Conservation (phyloP, 1,140 invertebrate species). For the Drosophila sulfurigaster region DNA sequence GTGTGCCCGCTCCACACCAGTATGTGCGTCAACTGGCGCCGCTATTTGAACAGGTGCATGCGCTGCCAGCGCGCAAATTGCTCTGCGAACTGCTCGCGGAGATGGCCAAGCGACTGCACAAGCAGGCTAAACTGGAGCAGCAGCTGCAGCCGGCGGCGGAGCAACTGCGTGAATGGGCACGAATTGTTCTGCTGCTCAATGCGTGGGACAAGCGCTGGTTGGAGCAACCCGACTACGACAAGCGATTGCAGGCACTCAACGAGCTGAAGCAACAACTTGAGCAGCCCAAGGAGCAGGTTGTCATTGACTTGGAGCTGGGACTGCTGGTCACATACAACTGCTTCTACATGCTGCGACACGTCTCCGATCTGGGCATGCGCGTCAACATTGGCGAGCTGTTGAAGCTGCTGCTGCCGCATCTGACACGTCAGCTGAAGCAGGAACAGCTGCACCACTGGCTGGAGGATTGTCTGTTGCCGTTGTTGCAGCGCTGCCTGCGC, state of each 20-base stretch:
- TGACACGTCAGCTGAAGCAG: constrained; percentile 46
- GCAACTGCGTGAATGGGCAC: constrained; percentile 83
- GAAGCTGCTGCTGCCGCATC: constrained; percentile 87
- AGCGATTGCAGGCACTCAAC: constrained; percentile 90
- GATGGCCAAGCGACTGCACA: constrained; percentile 85
- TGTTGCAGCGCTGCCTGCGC: constrained; percentile 89
- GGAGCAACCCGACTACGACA: constrained; percentile 96
- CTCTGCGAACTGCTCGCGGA: constrained; percentile 87
- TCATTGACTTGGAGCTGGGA: constrained; percentile 88
- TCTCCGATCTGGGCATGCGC: constrained; percentile 93
- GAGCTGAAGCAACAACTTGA: constrained; percentile 85
- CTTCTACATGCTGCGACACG: constrained; percentile 91
- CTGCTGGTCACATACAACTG: constrained; percentile 92
- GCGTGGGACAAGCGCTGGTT: constrained; percentile 93
- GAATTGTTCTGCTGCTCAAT: constrained; percentile 90
- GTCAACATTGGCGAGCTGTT: constrained; percentile 92
- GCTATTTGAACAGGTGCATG: constrained; percentile 88
- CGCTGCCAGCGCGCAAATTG: constrained; percentile 88
- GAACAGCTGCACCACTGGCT: constrained; percentile 88
- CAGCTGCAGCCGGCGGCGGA: constrained; percentile 5
- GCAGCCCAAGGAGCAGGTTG: constrained; percentile 56
- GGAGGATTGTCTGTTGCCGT: constrained; percentile 89
- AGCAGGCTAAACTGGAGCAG: constrained; percentile 45
- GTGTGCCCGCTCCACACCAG: constrained; percentile 87
- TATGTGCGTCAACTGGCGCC: constrained; percentile 89